phyloP scores from a whole-genome alignment of 1,140 invertebrate genomes.

The Formica exsecta region DNA sequence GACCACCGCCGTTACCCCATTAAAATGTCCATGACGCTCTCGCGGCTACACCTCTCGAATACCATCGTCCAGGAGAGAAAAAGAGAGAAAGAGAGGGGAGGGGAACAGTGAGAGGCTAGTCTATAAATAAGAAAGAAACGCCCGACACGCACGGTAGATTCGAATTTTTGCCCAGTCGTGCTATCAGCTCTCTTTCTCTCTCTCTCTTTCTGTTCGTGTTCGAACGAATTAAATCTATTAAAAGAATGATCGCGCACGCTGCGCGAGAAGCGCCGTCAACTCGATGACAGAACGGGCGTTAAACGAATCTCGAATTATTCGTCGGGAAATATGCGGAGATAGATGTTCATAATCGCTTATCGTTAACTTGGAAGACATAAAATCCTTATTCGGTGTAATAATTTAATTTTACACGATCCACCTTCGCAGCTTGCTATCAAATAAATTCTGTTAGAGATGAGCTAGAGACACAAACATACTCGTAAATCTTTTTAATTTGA shows the following conservation, averaged over 20 bases:
- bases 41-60: constrained; percentile 58
- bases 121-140: constrained; percentile 45
- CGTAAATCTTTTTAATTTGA: background rate
- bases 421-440: background rate
- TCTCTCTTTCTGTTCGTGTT: background rate
- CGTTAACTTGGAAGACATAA: background rate
- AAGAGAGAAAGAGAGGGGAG: background rate
- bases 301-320: constrained; percentile 17
- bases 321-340: background rate
- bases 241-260: constrained; percentile 1
- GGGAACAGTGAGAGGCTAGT: background rate
- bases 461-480: background rate
- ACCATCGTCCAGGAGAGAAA: background rate
- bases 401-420: background rate
- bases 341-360: background rate
- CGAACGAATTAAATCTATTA: constrained; percentile 49
- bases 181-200: background rate
- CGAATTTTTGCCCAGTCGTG: constrained; percentile 3
- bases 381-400: background rate
- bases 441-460: background rate
- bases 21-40: constrained; percentile 68
- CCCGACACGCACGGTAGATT: background rate
- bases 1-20: constrained; percentile 68
- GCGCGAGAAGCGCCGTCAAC: background rate
- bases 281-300: constrained; percentile 4